These are phyloP conservation scores for Artibeus jamaicensis DNA, from an alignment of 2,797 vertebrate genomes.

Conservation along the genomic window DNA sequence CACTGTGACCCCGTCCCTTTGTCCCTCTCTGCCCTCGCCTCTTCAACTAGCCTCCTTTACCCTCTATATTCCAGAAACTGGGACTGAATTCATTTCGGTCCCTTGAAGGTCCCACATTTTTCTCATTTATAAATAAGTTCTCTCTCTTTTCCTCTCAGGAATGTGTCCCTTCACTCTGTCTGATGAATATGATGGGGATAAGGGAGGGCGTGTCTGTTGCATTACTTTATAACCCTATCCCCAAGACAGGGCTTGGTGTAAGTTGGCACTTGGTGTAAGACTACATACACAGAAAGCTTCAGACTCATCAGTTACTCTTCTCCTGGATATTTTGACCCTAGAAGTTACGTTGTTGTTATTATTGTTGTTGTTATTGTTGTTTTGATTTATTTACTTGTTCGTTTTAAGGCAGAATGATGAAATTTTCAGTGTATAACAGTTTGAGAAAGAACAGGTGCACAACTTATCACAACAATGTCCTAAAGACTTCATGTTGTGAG, in stretches of 20 bases:
- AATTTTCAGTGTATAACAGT: neutral
- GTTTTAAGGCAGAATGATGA: neutral
- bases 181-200: rapidly evolving
- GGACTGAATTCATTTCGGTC: neutral
- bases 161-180: neutral
- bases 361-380: neutral
- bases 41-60: neutral
- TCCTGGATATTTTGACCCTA: neutral
- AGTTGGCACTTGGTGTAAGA: neutral
- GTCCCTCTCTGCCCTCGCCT: neutral
- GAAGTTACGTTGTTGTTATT: neutral
- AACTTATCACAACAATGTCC: neutral
- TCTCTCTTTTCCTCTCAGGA: neutral
- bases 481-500: neutral
- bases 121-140: neutral
- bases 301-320: neutral
- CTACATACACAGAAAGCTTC: neutral
- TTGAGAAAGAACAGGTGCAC: neutral
- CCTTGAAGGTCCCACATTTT: neutral
- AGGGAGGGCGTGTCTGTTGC: neutral
- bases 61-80: neutral
- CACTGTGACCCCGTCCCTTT: neutral
- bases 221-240: neutral
- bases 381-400: neutral
- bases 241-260: neutral